Evolutionary conservation across 2,888 invertebrate species (phyloP), one percentile per base, ranked within the genome.

Genomic region (Oasisia sp.): DNA sequence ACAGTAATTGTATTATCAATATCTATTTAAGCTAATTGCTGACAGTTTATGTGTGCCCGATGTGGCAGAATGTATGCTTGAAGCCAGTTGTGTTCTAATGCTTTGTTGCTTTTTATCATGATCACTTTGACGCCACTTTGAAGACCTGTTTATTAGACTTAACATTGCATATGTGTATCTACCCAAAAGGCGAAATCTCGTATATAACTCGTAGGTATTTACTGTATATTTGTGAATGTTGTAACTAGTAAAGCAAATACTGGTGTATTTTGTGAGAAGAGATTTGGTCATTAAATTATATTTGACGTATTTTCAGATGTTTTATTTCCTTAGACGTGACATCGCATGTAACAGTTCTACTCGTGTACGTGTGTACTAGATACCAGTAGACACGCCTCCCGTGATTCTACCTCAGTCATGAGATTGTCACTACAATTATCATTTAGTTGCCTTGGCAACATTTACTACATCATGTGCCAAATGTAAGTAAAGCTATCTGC

Each of bases 1-100:
- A 74, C 74, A 74, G n/a, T 74, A 74, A 74, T 74, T 74, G 74
- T 74, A 74, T 74, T 74, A 74, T 74, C 74, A 56, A 56, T 56
- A 74, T 50, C 50, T 74, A 74, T 74, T 74, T 74, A n/a, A 27
- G 74, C 7, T 74, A 74, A 74, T 27, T 7, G 27, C 50, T 14
- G 50, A 50, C 5, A 50, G 50, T 50, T 50, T 50, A 74, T 27
- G 74, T 74, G 74, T 74, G 74, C 74, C 19, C 11, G 11, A 27
- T 27, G 74, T 74, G 74, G 74, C 74, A 74, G 7, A n/a, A 74
- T 27, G 74, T 27, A 74, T 74, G 27, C 74, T 27, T 7, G 14
- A 74, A 27, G 74, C 74, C 74, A 74, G 74, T 74, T 74, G n/a
- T 74, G 74, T 74, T 74, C 27, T 27, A 74, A 19, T 74, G 19